phyloP scores from a whole-genome alignment of 92 coral and sea anemone genomes.

The Porites evermanni region DNA sequence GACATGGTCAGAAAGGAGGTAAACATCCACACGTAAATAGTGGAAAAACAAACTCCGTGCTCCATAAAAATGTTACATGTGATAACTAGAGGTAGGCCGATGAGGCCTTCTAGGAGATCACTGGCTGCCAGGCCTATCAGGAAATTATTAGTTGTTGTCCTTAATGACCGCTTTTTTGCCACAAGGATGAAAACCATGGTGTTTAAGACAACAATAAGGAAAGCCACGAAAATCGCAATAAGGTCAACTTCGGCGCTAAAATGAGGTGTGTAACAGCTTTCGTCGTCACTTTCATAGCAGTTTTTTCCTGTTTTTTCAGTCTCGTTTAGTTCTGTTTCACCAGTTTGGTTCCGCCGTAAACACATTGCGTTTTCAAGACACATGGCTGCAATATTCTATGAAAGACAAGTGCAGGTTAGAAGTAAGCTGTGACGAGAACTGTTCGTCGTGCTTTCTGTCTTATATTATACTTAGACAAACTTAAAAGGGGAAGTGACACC shows the following conservation, averaged over 20 bases:
- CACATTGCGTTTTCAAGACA: not conserved
- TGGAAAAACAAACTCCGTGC: constrained; percentile 51
- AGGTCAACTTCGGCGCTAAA: constrained; percentile 41
- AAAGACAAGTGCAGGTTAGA: not conserved
- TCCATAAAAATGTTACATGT: constrained; percentile 56
- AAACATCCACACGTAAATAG: constrained; percentile 51
- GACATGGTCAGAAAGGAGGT: constrained; percentile 65
- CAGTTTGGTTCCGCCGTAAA: not conserved
- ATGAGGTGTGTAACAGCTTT: constrained; percentile 12
- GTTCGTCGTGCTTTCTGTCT: not conserved
- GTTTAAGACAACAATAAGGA: constrained; percentile 55
- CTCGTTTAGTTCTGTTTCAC: too few relatives aligned
- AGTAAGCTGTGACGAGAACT: not conserved
- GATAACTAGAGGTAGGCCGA: constrained; percentile 53
- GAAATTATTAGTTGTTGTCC: constrained; percentile 57
- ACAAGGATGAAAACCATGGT: constrained; percentile 46
- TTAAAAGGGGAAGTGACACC: too few relatives aligned
- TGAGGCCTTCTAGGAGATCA: constrained; percentile 61
- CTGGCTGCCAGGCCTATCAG: constrained; percentile 63
- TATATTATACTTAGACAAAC: too few relatives aligned
- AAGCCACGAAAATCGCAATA: constrained; percentile 40
- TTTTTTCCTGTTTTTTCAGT: not conserved
- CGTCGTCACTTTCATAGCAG: not conserved
- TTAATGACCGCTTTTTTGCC: constrained; percentile 46
- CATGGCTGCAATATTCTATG: not conserved